Conservation (phyloP, 1,140 invertebrate genomes). For the Ylistrum balloti region DNA sequence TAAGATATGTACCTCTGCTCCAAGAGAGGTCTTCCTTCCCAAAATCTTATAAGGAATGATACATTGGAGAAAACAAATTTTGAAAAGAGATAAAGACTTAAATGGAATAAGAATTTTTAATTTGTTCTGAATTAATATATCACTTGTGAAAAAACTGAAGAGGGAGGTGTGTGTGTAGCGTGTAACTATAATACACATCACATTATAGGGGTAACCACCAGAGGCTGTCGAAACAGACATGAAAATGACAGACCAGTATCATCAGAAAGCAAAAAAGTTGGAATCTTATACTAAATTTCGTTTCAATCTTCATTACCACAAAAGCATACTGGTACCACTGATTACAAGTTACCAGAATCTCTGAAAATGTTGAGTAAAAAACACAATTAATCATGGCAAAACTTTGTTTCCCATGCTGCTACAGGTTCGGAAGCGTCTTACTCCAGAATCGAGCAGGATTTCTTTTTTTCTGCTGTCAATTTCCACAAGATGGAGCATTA, state of each 20-base stretch:
- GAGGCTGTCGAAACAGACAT: background rate
- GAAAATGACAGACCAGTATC: background rate
- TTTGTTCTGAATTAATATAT: no score
- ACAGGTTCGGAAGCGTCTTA: background rate
- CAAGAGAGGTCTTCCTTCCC: background rate
- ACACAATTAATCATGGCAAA: background rate
- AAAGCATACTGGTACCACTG: background rate
- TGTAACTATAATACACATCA: no score
- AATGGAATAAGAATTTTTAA: no score
- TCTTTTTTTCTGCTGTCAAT: background rate
- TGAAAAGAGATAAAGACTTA: no score
- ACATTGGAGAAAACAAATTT: no score
- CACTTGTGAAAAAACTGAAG: no score
- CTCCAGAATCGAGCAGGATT: background rate
- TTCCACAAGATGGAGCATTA: conserved; percentile 15
- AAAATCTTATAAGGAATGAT: background rate
- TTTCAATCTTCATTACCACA: background rate
- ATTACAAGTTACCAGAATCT: background rate
- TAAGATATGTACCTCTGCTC: background rate
- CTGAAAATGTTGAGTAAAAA: background rate
- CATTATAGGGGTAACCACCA: no score
- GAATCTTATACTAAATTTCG: background rate
- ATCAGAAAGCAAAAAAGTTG: background rate
- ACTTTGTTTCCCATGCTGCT: conserved; percentile 3
- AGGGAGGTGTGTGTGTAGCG: no score